A percentile compares a stretch with the other conserved stretches of the same genome.
phyloP scores from a whole-genome alignment of 2,888 invertebrate species.

The Ectemnius continuus region DNA sequence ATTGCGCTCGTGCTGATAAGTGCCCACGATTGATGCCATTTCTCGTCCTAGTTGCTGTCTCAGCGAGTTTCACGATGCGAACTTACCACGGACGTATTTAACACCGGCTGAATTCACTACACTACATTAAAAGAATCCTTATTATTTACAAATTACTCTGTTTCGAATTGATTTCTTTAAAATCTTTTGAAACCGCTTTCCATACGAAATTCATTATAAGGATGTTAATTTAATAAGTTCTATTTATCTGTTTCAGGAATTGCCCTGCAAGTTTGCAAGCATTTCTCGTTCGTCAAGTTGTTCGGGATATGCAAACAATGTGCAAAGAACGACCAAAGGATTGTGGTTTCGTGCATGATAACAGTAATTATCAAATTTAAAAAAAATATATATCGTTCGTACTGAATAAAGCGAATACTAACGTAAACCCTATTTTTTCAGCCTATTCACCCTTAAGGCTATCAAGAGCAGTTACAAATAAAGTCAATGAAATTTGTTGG shows the following conservation, averaged over 20 bases:
- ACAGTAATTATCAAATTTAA: slow-evolving; percentile 64
- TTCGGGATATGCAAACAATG: slow-evolving; percentile 83
- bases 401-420: slow-evolving; percentile 17
- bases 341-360: slow-evolving; percentile 83
- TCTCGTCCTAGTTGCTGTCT: slow-evolving; percentile 16
- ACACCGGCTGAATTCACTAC: too few species aligned
- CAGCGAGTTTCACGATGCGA: too few species aligned
- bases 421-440: slow-evolving; percentile 76
- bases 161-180: too few species aligned
- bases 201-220: too few species aligned
- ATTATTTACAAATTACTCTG: too few species aligned
- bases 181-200: too few species aligned
- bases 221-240: too few species aligned
- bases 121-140: too few species aligned
- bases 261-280: slow-evolving; percentile 85
- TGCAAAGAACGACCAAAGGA: slow-evolving; percentile 83
- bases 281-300: slow-evolving; percentile 83
- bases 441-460: slow-evolving; percentile 86
- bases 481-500: slow-evolving; percentile 85
- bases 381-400: slow-evolving; percentile 1
- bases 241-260: slow-evolving; percentile 80
- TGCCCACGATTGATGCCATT: slow-evolving; percentile 82
- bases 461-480: slow-evolving; percentile 86
- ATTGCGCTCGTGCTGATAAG: slow-evolving; percentile 83
- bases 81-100: too few species aligned